Base-by-base conservation (phyloP, 2,113 vertebrate species). In the Podiceps cristatus region DNA sequence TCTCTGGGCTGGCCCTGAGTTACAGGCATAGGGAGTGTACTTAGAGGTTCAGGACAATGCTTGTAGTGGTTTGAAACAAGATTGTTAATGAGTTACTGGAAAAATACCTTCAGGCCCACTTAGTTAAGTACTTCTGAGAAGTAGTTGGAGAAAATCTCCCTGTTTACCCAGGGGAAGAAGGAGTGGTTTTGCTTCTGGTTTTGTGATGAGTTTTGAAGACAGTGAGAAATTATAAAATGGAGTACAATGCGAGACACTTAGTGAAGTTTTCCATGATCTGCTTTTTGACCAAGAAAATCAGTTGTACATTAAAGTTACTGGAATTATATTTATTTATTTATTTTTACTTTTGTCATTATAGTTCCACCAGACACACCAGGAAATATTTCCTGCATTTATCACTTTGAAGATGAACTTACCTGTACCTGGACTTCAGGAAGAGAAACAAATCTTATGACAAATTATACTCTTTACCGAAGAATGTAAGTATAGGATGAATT, bases 361-460 rank as follows among this genome's bases (percentile, higher is more conserved):
- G 98, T 69, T 91, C 86, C 50, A 29, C 98, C 98, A 13, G 93
- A 96, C 35, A 83, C 40, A 33, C 98, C 98, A 62, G 45, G 92
- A 94, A 98, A 98, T 94, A 97, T 98, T 92, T 98, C 98, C 28
- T 99, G 98, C 25, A 2, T 98, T 74, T 98, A 92, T 53, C 97
- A 96, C 64, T 72, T 94, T 33, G 3, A 14, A 3, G 9, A 4
- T 40, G 86, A 95, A 77, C 90, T 99, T 91, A 97, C 92, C 24
- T 99, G 98, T 74, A 96, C 88, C n/a, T 99, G 98, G 98, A 97
- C 73, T 52, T 73, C 94, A 47, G 96, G 93, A 95, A 94, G 89
- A 78, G 88, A 97, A 80, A 95, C 72, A 56, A 18, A 27, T 75
- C 20, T 83, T 33, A 55, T 1, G 16, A 97, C 96, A 5, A 50